Evolutionary conservation across 2,797 vertebrate genomes (phyloP).

Genomic region (Brachyalestes nurse): DNA sequence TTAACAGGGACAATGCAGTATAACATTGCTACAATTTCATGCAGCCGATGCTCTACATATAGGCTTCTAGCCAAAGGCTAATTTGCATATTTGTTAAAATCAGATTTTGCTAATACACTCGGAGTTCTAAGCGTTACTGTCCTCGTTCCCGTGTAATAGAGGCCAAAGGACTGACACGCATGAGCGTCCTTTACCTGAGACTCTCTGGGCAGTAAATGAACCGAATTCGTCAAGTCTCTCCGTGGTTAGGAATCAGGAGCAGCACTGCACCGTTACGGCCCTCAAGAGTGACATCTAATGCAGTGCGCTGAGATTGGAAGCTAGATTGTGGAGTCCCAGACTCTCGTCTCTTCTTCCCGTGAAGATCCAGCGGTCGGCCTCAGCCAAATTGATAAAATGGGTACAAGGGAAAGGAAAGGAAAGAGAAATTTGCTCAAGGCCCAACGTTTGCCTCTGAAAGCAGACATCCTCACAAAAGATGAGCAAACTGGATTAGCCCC

Average conservation of each 20-base stretch:
- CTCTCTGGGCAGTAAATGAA: not conserved
- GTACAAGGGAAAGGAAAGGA: constrained; percentile 31
- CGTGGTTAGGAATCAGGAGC: not conserved
- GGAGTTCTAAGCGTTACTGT: no score
- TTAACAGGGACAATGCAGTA: no score
- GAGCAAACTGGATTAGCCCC: constrained; percentile 63
- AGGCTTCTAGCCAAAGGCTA: no score
- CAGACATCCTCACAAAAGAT: constrained; percentile 54
- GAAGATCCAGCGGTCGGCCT: constrained; percentile 9
- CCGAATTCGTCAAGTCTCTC: not conserved
- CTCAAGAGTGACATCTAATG: constrained; percentile 2
- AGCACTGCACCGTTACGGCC: not conserved
- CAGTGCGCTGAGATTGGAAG: not conserved
- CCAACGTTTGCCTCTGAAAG: constrained; percentile 36
- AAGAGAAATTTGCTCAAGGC: constrained; percentile 54
- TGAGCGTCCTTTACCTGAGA: not conserved
- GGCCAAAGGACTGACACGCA: constrained; percentile 4
- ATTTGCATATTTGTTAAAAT: no score
- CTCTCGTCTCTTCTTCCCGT: not conserved
- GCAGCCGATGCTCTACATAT: no score
- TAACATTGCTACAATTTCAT: no score
- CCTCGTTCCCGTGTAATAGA: constrained; percentile 11
- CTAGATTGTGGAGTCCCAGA: constrained; percentile 6
- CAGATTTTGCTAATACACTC: no score
- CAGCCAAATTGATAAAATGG: constrained; percentile 43